Percentiles rank a stretch among this genome's conserved stretches.
Evolutionary conservation across 2,113 vertebrate species (phyloP).

Genomic region (Clupea harengus): DNA sequence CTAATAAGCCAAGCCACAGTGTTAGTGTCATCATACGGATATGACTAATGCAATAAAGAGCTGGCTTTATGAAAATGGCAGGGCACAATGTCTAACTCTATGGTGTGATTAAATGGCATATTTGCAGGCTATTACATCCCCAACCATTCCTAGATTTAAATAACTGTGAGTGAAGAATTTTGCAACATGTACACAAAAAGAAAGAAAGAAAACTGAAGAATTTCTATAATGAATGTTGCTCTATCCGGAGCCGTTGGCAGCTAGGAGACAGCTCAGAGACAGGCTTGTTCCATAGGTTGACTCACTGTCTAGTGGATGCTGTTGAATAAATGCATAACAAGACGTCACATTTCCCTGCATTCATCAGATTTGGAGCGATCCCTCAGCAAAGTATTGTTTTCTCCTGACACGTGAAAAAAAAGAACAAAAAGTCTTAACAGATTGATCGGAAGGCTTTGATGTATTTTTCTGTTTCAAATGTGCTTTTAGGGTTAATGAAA

Average conservation of each 20-base stretch:
- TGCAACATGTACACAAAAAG: background rate
- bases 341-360: slow-evolving; percentile 22
- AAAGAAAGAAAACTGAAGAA: background rate
- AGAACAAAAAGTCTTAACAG: slow-evolving; percentile 11
- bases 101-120: background rate
- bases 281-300: slow-evolving; percentile 54
- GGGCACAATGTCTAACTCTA: background rate
- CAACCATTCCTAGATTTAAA: background rate
- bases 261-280: slow-evolving; percentile 48
- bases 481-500: slow-evolving; percentile 60
- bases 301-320: slow-evolving; percentile 40
- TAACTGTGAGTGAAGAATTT: background rate
- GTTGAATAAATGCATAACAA: slow-evolving; percentile 37
- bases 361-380: slow-evolving; percentile 41
- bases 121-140: background rate
- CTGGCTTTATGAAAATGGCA: background rate
- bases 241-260: slow-evolving; percentile 54
- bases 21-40: background rate
- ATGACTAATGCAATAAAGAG: slow-evolving; percentile 10
- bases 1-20: background rate
- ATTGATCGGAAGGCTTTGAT: slow-evolving; percentile 25
- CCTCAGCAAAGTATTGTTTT: background rate
- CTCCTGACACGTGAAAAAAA: slow-evolving; percentile 42
- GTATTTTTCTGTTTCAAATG: slow-evolving; percentile 42
- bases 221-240: slow-evolving; percentile 37